Base-by-base conservation (phyloP, 2,113 vertebrate genomes). In the Camelus bactrianus region DNA sequence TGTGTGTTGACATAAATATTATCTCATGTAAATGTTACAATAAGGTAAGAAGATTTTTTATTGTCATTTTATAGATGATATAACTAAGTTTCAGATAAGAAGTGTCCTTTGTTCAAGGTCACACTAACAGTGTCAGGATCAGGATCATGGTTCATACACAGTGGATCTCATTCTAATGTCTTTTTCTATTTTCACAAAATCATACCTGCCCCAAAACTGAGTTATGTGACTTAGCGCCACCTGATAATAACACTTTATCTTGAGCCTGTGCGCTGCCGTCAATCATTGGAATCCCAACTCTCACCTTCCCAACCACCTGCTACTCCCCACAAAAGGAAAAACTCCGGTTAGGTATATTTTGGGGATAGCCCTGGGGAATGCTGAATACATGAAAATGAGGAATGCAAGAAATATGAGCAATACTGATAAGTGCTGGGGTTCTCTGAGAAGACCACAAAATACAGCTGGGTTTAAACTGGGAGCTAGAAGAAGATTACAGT, bases 331-430 rank as follows among this genome's bases (percentile, higher is more conserved):
- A 56, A 82, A 35, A 8, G 20, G 30, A 30, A 20, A 84, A 62
- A 75, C 3, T 72, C 73, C 46, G 2, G 2, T 50, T 79, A 80
- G 35, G 32, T 79, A 62, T 65, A 30, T 50, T 90, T 85, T 42
- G 6, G 8, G 0, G 6, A 24, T 16, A 64, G 6, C 3, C 11
- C 13, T 6, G 8, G 4, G 2, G 82, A 58, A 54, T 60, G 30
- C 1, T 46, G 8, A 75, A n/a, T 42, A 58, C 20, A 4, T 58
- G 35, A 87, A 87, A 93, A 56, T 60, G 19, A 54, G 28, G 82
- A 77, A 70, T 0, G 24, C 2, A 62, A 80, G 38, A 60, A 48
- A n/a, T n/a, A 13, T 80, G 8, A 54, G 20, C 2, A 46, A 64
- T 56, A 26, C 9, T 35, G 26, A 56, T 13, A 58, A 28, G 22